Percentiles rank a stretch among this genome's conserved stretches.
Conservation (phyloP, 2,797 vertebrate species). For the Cygnus olor region DNA sequence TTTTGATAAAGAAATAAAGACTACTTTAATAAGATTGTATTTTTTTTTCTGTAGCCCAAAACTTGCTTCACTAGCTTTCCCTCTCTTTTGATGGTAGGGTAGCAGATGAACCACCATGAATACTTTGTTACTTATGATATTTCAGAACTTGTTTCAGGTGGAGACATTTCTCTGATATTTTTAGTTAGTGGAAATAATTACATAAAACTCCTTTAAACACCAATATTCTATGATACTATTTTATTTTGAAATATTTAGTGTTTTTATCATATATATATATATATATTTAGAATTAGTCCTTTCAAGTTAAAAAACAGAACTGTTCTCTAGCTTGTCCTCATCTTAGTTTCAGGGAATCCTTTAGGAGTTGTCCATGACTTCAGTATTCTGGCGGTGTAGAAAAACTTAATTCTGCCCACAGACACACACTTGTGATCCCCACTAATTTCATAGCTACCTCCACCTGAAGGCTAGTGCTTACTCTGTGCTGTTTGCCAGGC, state of each 20-base stretch:
- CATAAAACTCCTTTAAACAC: constrained; percentile 38
- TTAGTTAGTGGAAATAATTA: constrained; percentile 51
- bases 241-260: neutral
- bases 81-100: neutral
- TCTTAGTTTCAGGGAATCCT: neutral
- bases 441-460: neutral
- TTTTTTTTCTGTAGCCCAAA: constrained; percentile 15
- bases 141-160: constrained; percentile 61
- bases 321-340: neutral
- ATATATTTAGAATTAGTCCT: neutral
- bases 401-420: neutral
- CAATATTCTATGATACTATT: constrained; percentile 27
- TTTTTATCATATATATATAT: neutral
- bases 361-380: neutral
- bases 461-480: neutral
- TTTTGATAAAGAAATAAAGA: constrained; percentile 54
- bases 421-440: neutral
- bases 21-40: neutral
- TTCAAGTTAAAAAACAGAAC: neutral
- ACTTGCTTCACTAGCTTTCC: constrained; percentile 14
- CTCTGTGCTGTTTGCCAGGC: neutral
- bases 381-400: neutral
- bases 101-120: neutral
- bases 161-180: neutral
- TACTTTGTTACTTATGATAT: constrained; percentile 38